Base-by-base conservation (phyloP, 2,797 vertebrate species). In the Epinephelus awoara region DNA sequence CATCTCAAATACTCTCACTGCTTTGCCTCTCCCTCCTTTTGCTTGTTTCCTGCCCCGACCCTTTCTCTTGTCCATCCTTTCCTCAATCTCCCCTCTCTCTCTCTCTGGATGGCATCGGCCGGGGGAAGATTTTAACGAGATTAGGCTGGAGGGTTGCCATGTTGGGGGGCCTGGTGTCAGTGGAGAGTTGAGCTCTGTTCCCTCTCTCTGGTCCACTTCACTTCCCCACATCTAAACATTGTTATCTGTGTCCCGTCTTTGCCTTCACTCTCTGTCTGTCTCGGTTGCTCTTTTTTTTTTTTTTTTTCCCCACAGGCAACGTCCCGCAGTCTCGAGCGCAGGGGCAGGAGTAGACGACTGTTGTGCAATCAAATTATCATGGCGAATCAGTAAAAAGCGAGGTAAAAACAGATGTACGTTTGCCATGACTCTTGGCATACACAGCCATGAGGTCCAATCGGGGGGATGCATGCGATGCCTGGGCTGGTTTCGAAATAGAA, bases 71-170 rank as follows among this genome's bases (percentile, higher is more conserved):
- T 71, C 75, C 27, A 82, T 79, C 66, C 62, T 70, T 67, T 62
- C 65, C 73, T 77, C 52, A 77, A 27, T 66, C 71, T 78, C 49
- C 51, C 38, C 50, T 34, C 40, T 56, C 3, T 34, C 25, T 67
- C 40, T 86, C 65, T 78, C 70, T 86, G 78, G 81, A 86, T 80
- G 92, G 82, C 84, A 88, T 90, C 88, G 87, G 82, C 52, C 85
- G 64, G 77, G 75, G 84, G 86, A 75, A 83, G 85, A 87, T 89
- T 91, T 93, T 89, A 93, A 93, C 84, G 65, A 92, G 91, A 91
- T 93, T 91, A 92, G 49, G 67, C 87, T 87, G 90, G 90, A 91
- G 80, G 78, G 67, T 72, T 87, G 89, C 93, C 93, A 92, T 87
- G 67, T 81, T 87, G 72, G 70, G 88, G 84, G 82, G 88, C 40